These are phyloP conservation scores for Drosophila repletoides DNA, from an alignment of 1,140 invertebrate species.

Conservation along the genomic window DNA sequence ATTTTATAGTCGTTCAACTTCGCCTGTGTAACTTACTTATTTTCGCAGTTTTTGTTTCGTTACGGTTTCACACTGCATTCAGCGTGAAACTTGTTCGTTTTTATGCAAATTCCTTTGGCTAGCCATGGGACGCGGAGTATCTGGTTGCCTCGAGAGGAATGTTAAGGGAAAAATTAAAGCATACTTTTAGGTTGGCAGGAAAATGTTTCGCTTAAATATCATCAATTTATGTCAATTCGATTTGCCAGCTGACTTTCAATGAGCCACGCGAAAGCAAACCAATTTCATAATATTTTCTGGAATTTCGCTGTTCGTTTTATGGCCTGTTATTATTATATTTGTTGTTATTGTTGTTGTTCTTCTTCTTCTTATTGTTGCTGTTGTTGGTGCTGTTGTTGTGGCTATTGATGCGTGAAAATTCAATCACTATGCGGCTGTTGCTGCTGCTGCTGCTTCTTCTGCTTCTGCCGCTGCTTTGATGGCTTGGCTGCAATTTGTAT, in stretches of 20 bases:
- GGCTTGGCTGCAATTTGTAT: slow-evolving; percentile 65
- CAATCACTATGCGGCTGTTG: slow-evolving; percentile 55
- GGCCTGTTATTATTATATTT: slow-evolving; percentile 46
- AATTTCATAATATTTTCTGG: slow-evolving; percentile 58
- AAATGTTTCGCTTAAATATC: slow-evolving; percentile 42
- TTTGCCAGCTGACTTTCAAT: slow-evolving; percentile 39
- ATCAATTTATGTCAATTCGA: slow-evolving; percentile 75
- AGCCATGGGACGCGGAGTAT: background rate
- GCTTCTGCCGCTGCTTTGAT: slow-evolving; percentile 15
- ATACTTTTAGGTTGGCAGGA: slow-evolving; percentile 25
- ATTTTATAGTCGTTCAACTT: background rate
- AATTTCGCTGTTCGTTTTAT: slow-evolving; percentile 59
- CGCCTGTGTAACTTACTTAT: no score
- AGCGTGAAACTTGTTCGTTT: background rate
- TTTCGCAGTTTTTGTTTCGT: background rate
- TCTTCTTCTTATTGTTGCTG: slow-evolving; percentile 11
- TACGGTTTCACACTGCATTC: no score
- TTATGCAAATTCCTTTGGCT: background rate
- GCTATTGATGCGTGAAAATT: slow-evolving; percentile 69
- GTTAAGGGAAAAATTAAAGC: slow-evolving; percentile 21
- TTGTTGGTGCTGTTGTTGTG: slow-evolving; percentile 19
- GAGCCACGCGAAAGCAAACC: slow-evolving; percentile 22
- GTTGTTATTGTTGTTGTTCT: slow-evolving; percentile 7
- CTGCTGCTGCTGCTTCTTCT: slow-evolving; percentile 9
- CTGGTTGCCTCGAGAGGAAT: background rate